Evolutionary conservation across 2,888 invertebrate species (phyloP), one percentile per base, ranked within the genome.

Genomic region (Lasioglossum calceatum): DNA sequence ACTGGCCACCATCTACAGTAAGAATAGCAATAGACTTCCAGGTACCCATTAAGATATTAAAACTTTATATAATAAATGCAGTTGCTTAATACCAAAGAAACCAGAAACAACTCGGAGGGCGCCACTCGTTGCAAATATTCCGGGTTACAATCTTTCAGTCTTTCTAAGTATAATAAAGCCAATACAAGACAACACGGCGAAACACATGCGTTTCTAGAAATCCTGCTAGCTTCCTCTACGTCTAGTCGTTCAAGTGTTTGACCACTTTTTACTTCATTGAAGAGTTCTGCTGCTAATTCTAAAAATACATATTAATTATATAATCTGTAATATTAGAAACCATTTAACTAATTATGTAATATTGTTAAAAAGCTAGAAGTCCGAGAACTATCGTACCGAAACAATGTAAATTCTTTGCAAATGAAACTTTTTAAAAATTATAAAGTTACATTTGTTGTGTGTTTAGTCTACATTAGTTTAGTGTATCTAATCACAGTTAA

Each of bases 101-200:
- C 98, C 83, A 99, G 97, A 95, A 99, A 99, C 84, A 99, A 97
- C 95, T 99, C 99, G 50, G 98, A 98, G 47, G 99, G 99, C 50
- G 98, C 97, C 77, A 98, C 97, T 92, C 97, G 96, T 91, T 97
- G 97, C 87, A 99, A 96, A 95, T 99, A 99, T 90, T 97, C 97
- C 0, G 98, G 97, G 96, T 98, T 98, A 92, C 96, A 96, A 86
- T 96, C 96, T 94, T 98, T 97, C 80, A 99, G 96, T 89, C 99
- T 97, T 96, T 99, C 99, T 92, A 99, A 96, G 95, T 99, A 99
- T 72, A 99, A 96, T 93, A 99, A 96, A 47, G 99, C 99, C 93
- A 99, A 96, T 91, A 99, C 98, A 80, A 99, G 96, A 23, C 99
- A 98, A 95, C 98, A 98, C 0, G 99, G 99, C 14, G 98, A 98